Evolutionary conservation across 2,113 vertebrate genomes (phyloP).

Genomic region (Reinhardtius hippoglossoides): DNA sequence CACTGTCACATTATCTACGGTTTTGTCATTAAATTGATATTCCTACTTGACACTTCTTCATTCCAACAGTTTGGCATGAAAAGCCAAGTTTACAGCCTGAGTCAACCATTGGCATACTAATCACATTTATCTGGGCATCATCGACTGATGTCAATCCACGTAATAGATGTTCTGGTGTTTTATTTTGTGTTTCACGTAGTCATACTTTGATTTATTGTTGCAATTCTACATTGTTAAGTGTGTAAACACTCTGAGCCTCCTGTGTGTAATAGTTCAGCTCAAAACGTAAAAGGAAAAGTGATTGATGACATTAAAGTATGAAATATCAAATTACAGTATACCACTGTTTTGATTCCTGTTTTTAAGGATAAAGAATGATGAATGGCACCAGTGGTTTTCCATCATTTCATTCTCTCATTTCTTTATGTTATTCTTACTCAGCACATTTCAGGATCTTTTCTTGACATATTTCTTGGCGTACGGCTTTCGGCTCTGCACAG

Average conservation of each 20-base stretch:
- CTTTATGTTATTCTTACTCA: not conserved
- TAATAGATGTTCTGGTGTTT: too few relatives aligned
- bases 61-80: too few relatives aligned
- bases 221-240: not conserved
- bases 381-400: not conserved
- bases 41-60: too few relatives aligned
- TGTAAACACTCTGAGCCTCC: not conserved
- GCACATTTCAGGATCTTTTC: not conserved
- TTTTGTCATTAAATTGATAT: too few relatives aligned
- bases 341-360: not conserved
- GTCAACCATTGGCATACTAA: too few relatives aligned
- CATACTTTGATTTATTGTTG: not conserved
- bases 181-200: not conserved
- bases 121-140: too few relatives aligned
- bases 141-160: too few relatives aligned
- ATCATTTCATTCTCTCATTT: not conserved
- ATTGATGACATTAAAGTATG: conserved; percentile 1
- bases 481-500: not conserved
- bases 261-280: too few relatives aligned
- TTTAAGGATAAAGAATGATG: conserved; percentile 18
- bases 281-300: not conserved
- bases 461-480: not conserved
- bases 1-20: too few relatives aligned
- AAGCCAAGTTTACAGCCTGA: too few relatives aligned
- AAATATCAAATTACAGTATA: not conserved